Conservation (phyloP, 2,113 vertebrate species). For the Cyanoramphus novaezelandiae region DNA sequence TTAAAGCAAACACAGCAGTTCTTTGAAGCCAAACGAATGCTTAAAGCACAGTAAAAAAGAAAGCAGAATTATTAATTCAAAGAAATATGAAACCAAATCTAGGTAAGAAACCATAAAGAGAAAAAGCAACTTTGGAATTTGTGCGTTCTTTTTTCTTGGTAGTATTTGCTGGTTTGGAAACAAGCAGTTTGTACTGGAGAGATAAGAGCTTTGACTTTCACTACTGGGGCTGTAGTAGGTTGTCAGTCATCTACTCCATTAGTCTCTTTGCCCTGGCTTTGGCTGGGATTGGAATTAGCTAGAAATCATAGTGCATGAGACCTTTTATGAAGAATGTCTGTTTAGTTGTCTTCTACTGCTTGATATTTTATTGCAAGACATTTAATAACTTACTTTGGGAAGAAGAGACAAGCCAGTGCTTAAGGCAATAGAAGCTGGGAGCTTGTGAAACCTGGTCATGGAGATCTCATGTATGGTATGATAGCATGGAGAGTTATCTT, state of each 20-base stretch:
- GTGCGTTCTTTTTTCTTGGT: background rate
- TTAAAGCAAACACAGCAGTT: constrained; percentile 35
- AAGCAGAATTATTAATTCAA: constrained; percentile 15
- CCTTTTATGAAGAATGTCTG: background rate
- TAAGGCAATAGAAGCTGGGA: background rate
- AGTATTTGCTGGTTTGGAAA: background rate
- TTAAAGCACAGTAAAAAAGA: constrained; percentile 20
- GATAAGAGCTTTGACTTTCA: background rate
- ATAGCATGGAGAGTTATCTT: background rate
- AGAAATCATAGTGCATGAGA: fast-evolving
- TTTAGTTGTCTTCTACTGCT: background rate
- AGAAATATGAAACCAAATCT: background rate
- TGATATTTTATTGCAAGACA: background rate
- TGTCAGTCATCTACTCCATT: background rate
- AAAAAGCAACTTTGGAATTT: background rate
- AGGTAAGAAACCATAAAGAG: background rate
- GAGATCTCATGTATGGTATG: background rate
- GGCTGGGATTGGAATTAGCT: background rate
- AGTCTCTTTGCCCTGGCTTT: background rate
- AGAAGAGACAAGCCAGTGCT: background rate
- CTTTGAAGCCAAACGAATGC: constrained; percentile 44
- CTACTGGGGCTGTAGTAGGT: background rate
- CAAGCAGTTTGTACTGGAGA: background rate
- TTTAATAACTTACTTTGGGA: background rate
- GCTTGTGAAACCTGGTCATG: background rate